Evolutionary conservation across 2,888 invertebrate genomes (phyloP).

Genomic region (Acheta domesticus): DNA sequence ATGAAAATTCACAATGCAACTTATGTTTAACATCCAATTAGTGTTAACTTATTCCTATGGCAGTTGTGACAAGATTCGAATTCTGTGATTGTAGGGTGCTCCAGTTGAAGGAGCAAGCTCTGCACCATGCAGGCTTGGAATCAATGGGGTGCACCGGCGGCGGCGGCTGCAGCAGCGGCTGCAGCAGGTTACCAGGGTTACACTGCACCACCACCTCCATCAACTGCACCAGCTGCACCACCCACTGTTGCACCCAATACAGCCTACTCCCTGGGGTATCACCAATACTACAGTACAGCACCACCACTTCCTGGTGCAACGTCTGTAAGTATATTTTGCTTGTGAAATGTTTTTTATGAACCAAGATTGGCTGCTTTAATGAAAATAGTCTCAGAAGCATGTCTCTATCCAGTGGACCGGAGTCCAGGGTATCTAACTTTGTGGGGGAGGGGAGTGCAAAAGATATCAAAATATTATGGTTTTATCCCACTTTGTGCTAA

Average conservation of each 20-base stretch:
- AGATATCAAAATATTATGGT: too few species aligned
- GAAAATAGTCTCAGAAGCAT: too few species aligned
- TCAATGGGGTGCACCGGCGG: constrained; percentile 33
- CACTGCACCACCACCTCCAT: constrained; percentile 1
- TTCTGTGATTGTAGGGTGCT: background rate
- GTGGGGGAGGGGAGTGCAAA: too few species aligned
- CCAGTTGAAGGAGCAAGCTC: background rate
- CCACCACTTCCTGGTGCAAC: constrained; percentile 31
- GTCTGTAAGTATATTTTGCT: constrained; percentile 32
- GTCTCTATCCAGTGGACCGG: too few species aligned
- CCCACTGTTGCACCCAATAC: constrained; percentile 24
- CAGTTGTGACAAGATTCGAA: too few species aligned
- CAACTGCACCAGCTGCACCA: constrained; percentile 24
- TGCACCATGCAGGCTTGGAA: constrained; percentile 36
- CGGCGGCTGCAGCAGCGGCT: constrained; percentile 26
- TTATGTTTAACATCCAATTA: too few species aligned
- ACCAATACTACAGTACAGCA: constrained; percentile 32
- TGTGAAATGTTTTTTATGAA: background rate
- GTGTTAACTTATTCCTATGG: too few species aligned
- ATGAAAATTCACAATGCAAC: too few species aligned
- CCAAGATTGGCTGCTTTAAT: too few species aligned
- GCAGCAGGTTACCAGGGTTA: constrained; percentile 25
- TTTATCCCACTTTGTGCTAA: too few species aligned
- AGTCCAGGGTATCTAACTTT: too few species aligned
- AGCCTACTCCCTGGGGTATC: constrained; percentile 31